Conservation (phyloP, 2,888 invertebrate genomes). For the Tinea trinotella region DNA sequence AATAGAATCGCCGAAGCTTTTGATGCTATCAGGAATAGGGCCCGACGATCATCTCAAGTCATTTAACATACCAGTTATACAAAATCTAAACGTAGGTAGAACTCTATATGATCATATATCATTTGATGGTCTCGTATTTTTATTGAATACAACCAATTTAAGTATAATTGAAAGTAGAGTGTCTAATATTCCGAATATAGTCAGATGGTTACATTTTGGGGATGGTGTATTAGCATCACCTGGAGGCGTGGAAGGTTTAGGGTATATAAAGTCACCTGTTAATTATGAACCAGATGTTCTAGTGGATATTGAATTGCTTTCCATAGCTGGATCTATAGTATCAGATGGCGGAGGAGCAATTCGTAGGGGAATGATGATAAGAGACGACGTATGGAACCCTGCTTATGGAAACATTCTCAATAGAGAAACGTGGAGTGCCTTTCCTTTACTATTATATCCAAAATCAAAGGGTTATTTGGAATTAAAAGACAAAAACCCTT, state of each 20-base stretch:
- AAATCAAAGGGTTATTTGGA: constrained; percentile 74
- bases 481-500: constrained; percentile 76
- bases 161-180: constrained; percentile 24
- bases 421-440: constrained; percentile 62
- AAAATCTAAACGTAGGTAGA: constrained; percentile 72
- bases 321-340: constrained; percentile 62
- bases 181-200: constrained; percentile 22
- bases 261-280: constrained; percentile 60
- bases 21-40: constrained; percentile 81
- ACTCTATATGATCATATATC: constrained; percentile 64
- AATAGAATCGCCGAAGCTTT: constrained; percentile 83
- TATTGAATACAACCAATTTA: constrained; percentile 27
- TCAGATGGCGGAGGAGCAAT: constrained; percentile 54
- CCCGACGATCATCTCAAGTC: constrained; percentile 49
- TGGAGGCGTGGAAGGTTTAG: constrained; percentile 71
- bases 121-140: constrained; percentile 39
- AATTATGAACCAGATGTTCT: constrained; percentile 54
- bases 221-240: constrained; percentile 53
- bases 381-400: constrained; percentile 52
- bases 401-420: constrained; percentile 56
- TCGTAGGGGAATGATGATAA: constrained; percentile 51
- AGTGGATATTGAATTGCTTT: constrained; percentile 70
- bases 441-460: constrained; percentile 76
- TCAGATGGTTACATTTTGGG: constrained; percentile 26
- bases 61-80: constrained; percentile 57